Evolutionary conservation across 1,140 invertebrate genomes (phyloP).

Genomic region (Drosophila willistoni): DNA sequence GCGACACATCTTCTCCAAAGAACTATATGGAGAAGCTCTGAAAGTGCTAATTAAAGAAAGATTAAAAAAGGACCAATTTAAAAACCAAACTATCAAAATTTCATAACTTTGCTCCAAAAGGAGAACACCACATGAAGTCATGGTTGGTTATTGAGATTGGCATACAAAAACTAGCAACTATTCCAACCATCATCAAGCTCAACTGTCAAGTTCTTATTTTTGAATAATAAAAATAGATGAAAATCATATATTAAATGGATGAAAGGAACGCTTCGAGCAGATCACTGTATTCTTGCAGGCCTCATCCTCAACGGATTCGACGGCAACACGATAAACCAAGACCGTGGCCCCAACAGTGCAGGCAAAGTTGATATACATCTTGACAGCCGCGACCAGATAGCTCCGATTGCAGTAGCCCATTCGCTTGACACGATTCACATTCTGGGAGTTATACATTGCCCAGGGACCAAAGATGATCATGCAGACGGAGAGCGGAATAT

Average conservation of each 20-base stretch:
- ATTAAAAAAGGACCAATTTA: no score
- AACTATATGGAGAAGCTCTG: no score
- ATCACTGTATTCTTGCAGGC: constrained; percentile 17
- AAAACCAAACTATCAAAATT: no score
- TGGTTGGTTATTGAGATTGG: no score
- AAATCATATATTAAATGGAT: background rate
- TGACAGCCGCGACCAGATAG: constrained; percentile 40
- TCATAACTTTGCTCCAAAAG: no score
- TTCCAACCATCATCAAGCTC: background rate
- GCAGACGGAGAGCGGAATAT: constrained; percentile 42
- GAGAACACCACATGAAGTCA: no score
- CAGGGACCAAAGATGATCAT: constrained; percentile 59
- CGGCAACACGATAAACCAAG: constrained; percentile 14
- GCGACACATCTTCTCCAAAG: no score
- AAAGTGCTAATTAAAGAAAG: no score
- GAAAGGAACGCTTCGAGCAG: background rate
- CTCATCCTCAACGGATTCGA: constrained; percentile 26
- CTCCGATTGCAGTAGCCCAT: background rate
- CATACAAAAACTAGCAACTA: background rate
- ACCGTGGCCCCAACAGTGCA: constrained; percentile 41
- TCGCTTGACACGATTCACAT: constrained; percentile 23
- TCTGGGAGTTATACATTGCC: constrained; percentile 52
- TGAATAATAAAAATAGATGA: background rate
- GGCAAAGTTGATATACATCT: constrained; percentile 49
- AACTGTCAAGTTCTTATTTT: background rate